Conservation (phyloP, 1,140 invertebrate species). For the Brachionus rotundiformis region DNA sequence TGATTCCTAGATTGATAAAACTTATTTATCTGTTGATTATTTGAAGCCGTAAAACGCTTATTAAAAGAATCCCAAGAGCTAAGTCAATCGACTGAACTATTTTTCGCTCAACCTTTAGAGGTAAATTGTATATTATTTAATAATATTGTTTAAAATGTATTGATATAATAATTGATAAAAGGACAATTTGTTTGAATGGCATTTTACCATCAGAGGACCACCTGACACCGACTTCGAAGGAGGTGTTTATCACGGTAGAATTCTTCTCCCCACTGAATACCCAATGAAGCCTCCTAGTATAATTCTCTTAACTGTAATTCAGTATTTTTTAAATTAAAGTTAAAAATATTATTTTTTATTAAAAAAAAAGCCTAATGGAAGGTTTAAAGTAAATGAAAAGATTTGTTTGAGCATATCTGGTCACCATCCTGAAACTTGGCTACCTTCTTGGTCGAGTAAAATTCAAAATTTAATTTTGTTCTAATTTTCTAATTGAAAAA, state of each 20-base stretch:
- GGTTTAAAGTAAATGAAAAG: slow-evolving; percentile 91
- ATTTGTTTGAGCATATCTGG: slow-evolving; percentile 94
- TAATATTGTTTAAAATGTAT: no score
- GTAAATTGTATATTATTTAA: slow-evolving; percentile 34
- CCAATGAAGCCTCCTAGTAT: slow-evolving; percentile 97
- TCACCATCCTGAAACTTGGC: slow-evolving; percentile 96
- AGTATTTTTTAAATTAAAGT: no score
- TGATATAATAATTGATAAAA: no score
- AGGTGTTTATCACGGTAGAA: slow-evolving; percentile 85
- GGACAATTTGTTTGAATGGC: slow-evolving; percentile 96
- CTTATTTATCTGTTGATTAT: background rate
- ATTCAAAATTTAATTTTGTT: slow-evolving; percentile 33
- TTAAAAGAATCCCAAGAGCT: slow-evolving; percentile 88
- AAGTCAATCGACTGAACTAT: slow-evolving; percentile 81
- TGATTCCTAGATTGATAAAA: background rate
- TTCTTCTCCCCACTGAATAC: slow-evolving; percentile 84
- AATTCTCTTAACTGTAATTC: slow-evolving; percentile 80
- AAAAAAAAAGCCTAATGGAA: slow-evolving; percentile 92
- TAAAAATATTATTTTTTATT: no score
- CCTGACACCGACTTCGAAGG: slow-evolving; percentile 82
- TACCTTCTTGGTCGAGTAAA: slow-evolving; percentile 84
- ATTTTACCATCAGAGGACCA: slow-evolving; percentile 89
- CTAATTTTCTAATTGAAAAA: no score
- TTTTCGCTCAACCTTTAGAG: slow-evolving; percentile 83
- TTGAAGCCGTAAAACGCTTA: slow-evolving; percentile 78